Evolutionary conservation across 2,888 invertebrate species (phyloP), one percentile per base, ranked within the genome.

Genomic region (Tenthredo amoena): DNA sequence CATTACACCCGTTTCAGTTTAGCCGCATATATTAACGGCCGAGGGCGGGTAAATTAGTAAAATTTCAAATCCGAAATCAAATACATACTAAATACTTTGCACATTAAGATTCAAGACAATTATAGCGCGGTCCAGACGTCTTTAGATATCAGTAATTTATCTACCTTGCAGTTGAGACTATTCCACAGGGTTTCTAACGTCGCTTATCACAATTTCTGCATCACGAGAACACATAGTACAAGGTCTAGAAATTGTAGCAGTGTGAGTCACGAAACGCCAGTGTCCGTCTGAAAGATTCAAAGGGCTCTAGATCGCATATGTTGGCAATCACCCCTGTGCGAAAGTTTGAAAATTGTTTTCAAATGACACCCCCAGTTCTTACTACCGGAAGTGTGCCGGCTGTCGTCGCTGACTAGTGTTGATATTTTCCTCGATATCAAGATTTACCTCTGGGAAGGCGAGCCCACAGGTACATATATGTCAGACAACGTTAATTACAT

Each of bases 351-450:
- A 43, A 43, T 43, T 74, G 43, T 74, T 74, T 47, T 74, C 2
- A 74, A 74, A 74, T 43, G 43, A 74, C 2, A 74, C 40, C n/a
- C 43, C 72, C 43, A 74, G 72, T 74, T 74, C 72, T 43, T 43
- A 26, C 26, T 5, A 4, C 26, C 43, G 21, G 43, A 43, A 74
- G 21, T 74, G 15, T 74, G 40, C 4, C 21, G 72, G 2, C 43
- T 21, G 21, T 21, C n/a, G 40, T 43, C 43, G 40, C 43, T 18
- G 10, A 9, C 37, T 43, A 37, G 37, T 40, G n/a, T 21, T 21
- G 10, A 72, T 37, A 43, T 72, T 72, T 40, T 37, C 72, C 21
- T 40, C 10, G 9, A 72, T 40, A 43, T 40, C 12, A 43, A 43
- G 40, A 18, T 74, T 40, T 40, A 74, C 31, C 12, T 21, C 18